A percentile compares a stretch with the other conserved stretches of the same genome.
These are phyloP conservation scores for Diachasmimorpha longicaudata DNA, from an alignment of 1,140 invertebrate species.

Conservation along the genomic window DNA sequence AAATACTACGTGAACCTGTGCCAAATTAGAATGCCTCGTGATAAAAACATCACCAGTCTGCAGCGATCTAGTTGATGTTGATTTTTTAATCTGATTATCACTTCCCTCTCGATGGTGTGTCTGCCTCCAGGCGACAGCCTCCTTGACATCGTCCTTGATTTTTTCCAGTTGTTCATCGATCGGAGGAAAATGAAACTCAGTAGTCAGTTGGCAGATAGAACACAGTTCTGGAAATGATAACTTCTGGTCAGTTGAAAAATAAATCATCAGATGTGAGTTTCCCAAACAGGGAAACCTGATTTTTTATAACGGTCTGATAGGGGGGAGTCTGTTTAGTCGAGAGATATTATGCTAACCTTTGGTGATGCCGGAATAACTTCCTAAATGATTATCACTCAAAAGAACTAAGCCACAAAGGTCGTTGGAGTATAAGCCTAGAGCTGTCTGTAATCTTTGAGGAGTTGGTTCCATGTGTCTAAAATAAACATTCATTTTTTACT, in stretches of 20 bases:
- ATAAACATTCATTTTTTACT: not conserved
- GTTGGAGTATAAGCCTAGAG: conserved; percentile 91
- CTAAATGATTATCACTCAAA: conserved; percentile 79
- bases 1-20: conserved; percentile 93
- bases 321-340: no score
- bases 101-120: conserved; percentile 53
- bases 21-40: conserved; percentile 94
- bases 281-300: no score
- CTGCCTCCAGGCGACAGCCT: conserved; percentile 63
- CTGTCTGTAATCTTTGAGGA: conserved; percentile 88
- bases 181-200: conserved; percentile 90
- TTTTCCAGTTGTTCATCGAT: conserved; percentile 86
- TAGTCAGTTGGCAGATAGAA: conserved; percentile 70
- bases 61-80: conserved; percentile 63
- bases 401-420: conserved; percentile 88
- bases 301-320: no score
- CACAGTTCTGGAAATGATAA: conserved; percentile 62
- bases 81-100: conserved; percentile 56
- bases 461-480: conserved; percentile 65
- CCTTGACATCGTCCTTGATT: conserved; percentile 68
- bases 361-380: conserved; percentile 74
- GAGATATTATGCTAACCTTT: conserved; percentile 64
- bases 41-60: conserved; percentile 93
- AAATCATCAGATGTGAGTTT: not conserved
- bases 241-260: not conserved